Percentiles rank a stretch among this genome's conserved stretches.
Conservation (phyloP, 2,113 vertebrate species). For the Ia io region DNA sequence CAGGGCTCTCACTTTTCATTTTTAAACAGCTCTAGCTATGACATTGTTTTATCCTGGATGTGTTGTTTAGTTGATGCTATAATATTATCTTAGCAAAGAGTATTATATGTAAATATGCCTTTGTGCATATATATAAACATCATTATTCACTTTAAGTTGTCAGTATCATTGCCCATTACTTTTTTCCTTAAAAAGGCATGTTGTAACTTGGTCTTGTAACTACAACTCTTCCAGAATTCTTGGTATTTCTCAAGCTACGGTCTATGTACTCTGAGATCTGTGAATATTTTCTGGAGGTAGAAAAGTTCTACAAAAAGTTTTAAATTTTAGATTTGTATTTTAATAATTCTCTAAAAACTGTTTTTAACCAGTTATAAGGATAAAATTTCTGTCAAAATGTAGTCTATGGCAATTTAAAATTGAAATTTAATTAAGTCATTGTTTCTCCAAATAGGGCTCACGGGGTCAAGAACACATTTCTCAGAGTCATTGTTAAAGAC, state of each 20-base stretch:
- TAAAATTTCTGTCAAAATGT: background rate
- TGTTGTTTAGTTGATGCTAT: background rate
- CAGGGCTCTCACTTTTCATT: background rate
- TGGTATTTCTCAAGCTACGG: background rate
- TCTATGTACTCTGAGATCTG: background rate
- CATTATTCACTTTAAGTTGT: background rate
- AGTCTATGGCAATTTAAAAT: background rate
- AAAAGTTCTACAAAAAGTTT: background rate
- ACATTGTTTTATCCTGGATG: background rate
- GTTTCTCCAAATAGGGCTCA: background rate
- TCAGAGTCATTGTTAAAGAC: background rate
- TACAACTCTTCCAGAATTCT: background rate
- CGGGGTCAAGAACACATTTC: background rate
- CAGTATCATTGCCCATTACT: background rate
- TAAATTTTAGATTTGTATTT: background rate
- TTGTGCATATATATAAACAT: background rate
- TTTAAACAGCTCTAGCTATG: background rate
- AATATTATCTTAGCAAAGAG: background rate
- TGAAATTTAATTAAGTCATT: background rate
- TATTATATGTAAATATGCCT: background rate
- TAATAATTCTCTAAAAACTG: background rate
- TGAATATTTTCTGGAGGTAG: background rate
- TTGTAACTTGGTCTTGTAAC: background rate
- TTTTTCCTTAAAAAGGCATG: background rate
- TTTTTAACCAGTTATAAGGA: background rate